These are phyloP conservation scores for Phrynosoma blainvillii DNA, from an alignment of 2,113 vertebrate species.

Conservation along the genomic window DNA sequence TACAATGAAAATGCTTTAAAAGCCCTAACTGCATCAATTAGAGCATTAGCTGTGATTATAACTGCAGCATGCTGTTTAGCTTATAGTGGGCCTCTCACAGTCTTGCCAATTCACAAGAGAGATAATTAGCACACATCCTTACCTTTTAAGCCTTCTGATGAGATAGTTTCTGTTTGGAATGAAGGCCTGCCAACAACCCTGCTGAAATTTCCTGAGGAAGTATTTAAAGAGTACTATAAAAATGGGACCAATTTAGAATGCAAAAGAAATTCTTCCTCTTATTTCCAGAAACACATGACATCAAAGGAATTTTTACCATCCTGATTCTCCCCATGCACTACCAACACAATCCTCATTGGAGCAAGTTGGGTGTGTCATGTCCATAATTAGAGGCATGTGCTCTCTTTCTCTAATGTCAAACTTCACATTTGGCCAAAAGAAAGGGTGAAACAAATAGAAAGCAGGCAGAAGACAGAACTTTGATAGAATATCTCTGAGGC, in stretches of 20 bases:
- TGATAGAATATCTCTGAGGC: background rate
- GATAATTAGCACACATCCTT: conserved; percentile 69
- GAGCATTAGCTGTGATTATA: conserved; percentile 9
- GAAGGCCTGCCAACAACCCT: conserved; percentile 61
- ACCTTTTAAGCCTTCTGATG: conserved; percentile 66
- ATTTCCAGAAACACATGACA: conserved; percentile 46
- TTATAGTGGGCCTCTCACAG: conserved; percentile 16
- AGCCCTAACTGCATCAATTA: conserved; percentile 48
- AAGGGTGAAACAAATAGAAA: background rate
- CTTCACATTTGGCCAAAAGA: background rate
- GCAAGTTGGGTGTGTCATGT: conserved; percentile 15
- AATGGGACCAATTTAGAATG: conserved; percentile 57
- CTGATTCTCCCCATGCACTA: background rate
- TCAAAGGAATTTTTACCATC: background rate
- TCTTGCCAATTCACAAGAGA: conserved; percentile 46
- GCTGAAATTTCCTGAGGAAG: conserved; percentile 76
- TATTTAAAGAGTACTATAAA: conserved; percentile 66
- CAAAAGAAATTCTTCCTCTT: conserved; percentile 42
- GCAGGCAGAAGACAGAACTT: background rate
- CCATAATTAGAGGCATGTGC: rapidly evolving
- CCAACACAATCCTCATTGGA: conserved; percentile 18
- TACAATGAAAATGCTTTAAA: conserved; percentile 41
- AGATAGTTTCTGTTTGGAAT: conserved; percentile 73
- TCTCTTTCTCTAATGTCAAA: background rate
- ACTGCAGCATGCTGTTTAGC: conserved; percentile 12